Evolutionary conservation across 2,113 vertebrate species (phyloP), one percentile per base, ranked within the genome.

Genomic region (Narcine bancroftii): DNA sequence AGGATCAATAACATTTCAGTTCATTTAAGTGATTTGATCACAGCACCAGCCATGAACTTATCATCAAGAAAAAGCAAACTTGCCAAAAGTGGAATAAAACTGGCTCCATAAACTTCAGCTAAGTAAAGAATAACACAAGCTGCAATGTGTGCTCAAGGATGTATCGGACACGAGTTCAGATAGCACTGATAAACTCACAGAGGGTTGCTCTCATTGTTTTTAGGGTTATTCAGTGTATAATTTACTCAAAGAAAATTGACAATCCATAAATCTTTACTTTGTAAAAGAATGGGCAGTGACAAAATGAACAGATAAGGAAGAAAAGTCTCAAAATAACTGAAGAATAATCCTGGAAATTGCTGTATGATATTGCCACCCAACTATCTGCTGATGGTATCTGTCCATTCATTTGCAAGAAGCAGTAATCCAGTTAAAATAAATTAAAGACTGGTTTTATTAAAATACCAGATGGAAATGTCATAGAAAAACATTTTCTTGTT

Each of bases 21-120:
- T 87, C 81, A 87, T 87, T 60, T 33, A 87, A 60, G 81, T 85
- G 33, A 87, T 36, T 60, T 63, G 81, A 87, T 87, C 81, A 60
- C 81, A 63, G 33, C 6, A 56, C 81, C 81, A 36, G 53, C 33
- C n/a, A 56, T 60, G 53, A 83, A 83, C 47, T 19, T 60, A 63
- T 87, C 81, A 63, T 87, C 17, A 63, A 87, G 56, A 87, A 60
- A 85, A 85, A 85, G 81, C 81, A 85, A n/a, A 60, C 81, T 87
- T 60, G 81, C n/a, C 17, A 17, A 21, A 87, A 60, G 17, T 87
- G 81, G 53, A 87, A 87, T 63, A 87, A 63, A 60, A 60, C 53
- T 87, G 81, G 33, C 53, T 87, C 81, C 81, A 87, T 87, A 87
- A 87, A 63, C 53, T 2, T 21, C n/a, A 60, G n/a, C 81, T 6